Base-by-base conservation (phyloP, 2,888 invertebrate genomes). In the Papilio protenor region DNA sequence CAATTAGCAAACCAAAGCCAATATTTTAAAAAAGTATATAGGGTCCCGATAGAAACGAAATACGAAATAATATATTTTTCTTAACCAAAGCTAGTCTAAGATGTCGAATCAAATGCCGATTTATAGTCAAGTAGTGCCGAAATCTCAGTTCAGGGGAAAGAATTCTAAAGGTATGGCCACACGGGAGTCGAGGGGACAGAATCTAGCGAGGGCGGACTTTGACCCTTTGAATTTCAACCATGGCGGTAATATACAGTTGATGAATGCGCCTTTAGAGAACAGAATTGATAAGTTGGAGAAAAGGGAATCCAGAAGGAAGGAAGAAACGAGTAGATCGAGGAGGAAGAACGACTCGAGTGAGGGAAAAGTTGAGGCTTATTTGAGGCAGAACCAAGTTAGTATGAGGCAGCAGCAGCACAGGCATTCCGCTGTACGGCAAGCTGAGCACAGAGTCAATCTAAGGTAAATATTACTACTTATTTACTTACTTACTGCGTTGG, bases 201-300 rank as follows among this genome's bases (percentile, higher is more conserved):
- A 87, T 33, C 79, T 75, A 55, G 40, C 89, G 14, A 82, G 87
- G 0, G 95, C 96, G 79, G 85, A 97, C 92, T 88, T 97, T 85
- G 94, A 97, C 93, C 90, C 97, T 83, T 87, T 97, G 94, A 84
- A 97, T 94, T 85, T 96, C 93, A 85, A 97, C 91, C 91, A 93
- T 83, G 94, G 94, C 1, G 95, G 95, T 0, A 94, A 95, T 72
- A 94, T 95, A 59, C 87, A 89, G 76, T 76, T 88, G 23, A 79
- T 87, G 33, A 90, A 87, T 79, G 85, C 88, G 21, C 84, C 91
- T 77, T 64, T 86, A 69, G 87, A 92, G 80, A 87, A 86, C 16
- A 88, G 91, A 64, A 85, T 87, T 64, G 92, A 92, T 76, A 90
- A 85, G 79, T 79, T 84, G 64, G 87, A 89, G 82, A 85, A 91